These are phyloP conservation scores for Macquaria ambigua DNA, from an alignment of 2,113 vertebrate species.

Conservation along the genomic window DNA sequence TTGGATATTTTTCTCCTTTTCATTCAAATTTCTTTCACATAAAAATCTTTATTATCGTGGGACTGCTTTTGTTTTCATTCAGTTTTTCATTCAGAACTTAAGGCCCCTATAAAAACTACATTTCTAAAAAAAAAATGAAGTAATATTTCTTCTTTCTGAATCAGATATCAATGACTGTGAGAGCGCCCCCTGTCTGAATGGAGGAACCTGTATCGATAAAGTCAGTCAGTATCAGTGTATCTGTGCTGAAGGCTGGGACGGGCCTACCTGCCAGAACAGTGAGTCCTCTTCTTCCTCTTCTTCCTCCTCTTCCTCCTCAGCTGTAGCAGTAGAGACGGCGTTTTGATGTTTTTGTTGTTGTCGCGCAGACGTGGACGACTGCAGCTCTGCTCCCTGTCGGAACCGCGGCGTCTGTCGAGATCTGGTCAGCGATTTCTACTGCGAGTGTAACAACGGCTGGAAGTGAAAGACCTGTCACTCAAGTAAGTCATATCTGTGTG, in stretches of 20 bases:
- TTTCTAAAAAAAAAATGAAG: too few species aligned
- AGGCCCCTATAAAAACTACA: too few species aligned
- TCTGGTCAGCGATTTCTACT: conserved; percentile 93
- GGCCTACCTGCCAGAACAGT: conserved; percentile 89
- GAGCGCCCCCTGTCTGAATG: conserved; percentile 91
- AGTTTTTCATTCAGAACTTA: too few species aligned
- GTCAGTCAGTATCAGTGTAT: conserved; percentile 92
- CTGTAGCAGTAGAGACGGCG: background rate
- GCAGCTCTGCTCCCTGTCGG: conserved; percentile 90
- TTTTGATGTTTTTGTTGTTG: background rate
- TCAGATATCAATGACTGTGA: conserved; percentile 95
- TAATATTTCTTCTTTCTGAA: accelerated
- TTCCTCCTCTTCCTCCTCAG: background rate
- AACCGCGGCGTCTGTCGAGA: conserved; percentile 91
- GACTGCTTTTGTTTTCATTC: too few species aligned
- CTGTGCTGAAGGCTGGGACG: conserved; percentile 93
- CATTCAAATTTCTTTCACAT: too few species aligned
- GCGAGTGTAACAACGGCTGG: conserved; percentile 92
- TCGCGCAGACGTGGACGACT: conserved; percentile 90
- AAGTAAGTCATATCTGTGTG: conserved; percentile 81
- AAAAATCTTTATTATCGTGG: too few species aligned
- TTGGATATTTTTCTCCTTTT: too few species aligned
- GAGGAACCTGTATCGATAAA: conserved; percentile 92
- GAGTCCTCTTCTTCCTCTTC: conserved; percentile 71
- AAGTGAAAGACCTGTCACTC: conserved; percentile 96